phyloP scores from a whole-genome alignment of 2,113 vertebrate genomes.

The Brienomyrus longianalis region DNA sequence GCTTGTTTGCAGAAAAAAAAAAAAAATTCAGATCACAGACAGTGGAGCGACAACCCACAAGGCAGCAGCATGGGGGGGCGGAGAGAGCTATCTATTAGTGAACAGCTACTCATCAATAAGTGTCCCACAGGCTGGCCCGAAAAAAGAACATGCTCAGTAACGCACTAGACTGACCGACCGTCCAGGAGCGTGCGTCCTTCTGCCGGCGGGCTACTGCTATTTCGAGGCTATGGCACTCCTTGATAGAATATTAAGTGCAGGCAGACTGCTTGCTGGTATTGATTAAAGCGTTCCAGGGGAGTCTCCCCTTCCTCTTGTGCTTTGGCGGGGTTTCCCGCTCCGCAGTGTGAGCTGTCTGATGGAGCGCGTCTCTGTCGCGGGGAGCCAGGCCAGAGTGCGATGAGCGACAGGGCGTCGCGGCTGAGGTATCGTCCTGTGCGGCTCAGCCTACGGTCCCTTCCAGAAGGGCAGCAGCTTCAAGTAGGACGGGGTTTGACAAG shows the following conservation, averaged over 20 bases:
- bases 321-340: slow-evolving; percentile 41
- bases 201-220: slow-evolving; percentile 56
- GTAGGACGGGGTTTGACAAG: slow-evolving; percentile 64
- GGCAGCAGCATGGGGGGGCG: background rate
- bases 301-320: slow-evolving; percentile 47
- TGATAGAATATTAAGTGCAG: slow-evolving; percentile 35
- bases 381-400: slow-evolving; percentile 46
- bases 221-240: slow-evolving; percentile 58
- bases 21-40: slow-evolving; percentile 9
- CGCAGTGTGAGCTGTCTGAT: slow-evolving; percentile 31
- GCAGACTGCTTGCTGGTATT: slow-evolving; percentile 16
- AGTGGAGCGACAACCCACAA: background rate
- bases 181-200: slow-evolving; percentile 29
- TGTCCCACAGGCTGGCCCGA: slow-evolving; percentile 60
- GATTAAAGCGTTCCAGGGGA: slow-evolving; percentile 28
- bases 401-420: slow-evolving; percentile 48
- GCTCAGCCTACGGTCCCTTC: background rate
- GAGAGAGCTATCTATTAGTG: slow-evolving; percentile 47
- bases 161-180: background rate
- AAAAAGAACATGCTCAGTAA: slow-evolving; percentile 56
- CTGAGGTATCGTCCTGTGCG: slow-evolving; percentile 36
- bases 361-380: slow-evolving; percentile 37
- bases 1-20: background rate
- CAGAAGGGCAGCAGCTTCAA: slow-evolving; percentile 44
- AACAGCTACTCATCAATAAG: slow-evolving; percentile 69